Evolutionary conservation across 1,140 invertebrate species (phyloP), one percentile per base, ranked within the genome.

Genomic region (Zaprionus nigranus): DNA sequence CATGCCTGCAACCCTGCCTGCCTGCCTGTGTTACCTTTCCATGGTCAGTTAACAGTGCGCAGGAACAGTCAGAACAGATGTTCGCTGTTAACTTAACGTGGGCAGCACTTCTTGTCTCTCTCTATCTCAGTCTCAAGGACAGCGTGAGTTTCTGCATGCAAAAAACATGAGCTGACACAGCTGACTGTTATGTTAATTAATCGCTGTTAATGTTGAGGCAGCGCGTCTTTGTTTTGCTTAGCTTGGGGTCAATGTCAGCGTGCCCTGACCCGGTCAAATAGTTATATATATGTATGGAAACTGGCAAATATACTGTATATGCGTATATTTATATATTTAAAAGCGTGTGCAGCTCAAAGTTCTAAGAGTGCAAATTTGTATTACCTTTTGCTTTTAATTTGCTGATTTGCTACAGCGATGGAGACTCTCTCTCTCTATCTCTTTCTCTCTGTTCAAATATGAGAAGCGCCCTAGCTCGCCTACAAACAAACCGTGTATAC

Each of bases 61-160:
- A 84, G 63, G 67, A 62, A 72, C 53, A 53, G 11, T 30, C 28
- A n/a, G 30, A 85, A 86, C 82, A 85, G 62, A 78, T 85, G 79
- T 77, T 86, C 54, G 59, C 57, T 17, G 28, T 56, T 73, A 34
- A 54, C 20, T 43, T 62, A 15, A 46, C 62, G 28, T 43, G 46
- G 49, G 34, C 40, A 46, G 40, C 12, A 34, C 30, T 58, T 46
- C 28, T 51, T 34, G 17, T 59, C 9, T 49, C 7, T 13, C 54
- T 72, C 15, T 40, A 30, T 58, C 72, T 11, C 26, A 49, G 4
- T n/a, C 7, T 43, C 59, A 77, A 77, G 70, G 69, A 57, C 75
- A 66, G 56, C 6, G 28, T 30, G 7, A 59, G 54, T 46, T 22
- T 28, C 43, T 36, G 38, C 40, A 49, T 46, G n/a, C n/a, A 56